Conservation (phyloP, 1,140 invertebrate genomes). For the Sycobia sp. region DNA sequence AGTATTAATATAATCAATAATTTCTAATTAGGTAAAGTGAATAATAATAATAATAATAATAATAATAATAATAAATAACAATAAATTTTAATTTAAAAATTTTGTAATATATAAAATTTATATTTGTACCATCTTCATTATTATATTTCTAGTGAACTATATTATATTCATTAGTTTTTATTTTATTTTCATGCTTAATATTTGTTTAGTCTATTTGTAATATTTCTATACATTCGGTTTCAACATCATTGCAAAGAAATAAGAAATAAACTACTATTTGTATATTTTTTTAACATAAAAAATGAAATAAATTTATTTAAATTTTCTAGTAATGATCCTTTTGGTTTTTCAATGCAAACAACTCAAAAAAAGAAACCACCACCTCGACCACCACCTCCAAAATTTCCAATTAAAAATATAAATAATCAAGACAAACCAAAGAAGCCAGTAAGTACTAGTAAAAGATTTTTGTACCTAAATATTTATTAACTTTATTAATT, state of each 20-base stretch:
- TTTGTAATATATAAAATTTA: no score
- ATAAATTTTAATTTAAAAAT: no score
- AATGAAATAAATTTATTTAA: not conserved
- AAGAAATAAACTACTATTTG: no score
- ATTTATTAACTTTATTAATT: not conserved
- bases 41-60: no score
- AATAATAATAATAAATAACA: no score
- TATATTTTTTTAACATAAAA: not conserved
- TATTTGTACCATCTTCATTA: not conserved
- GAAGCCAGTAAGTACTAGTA: conserved; percentile 49
- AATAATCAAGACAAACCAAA: conserved; percentile 49
- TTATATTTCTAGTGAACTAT: not conserved
- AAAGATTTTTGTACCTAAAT: not conserved
- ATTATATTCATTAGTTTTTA: not conserved
- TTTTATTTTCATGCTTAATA: not conserved
- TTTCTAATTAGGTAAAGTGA: no score
- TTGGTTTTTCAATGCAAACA: conserved; percentile 41
- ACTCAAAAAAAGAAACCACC: conserved; percentile 57
- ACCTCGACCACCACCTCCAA: conserved; percentile 58
- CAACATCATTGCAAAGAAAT: not conserved
- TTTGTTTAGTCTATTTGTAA: not conserved
- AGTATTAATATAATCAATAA: no score
- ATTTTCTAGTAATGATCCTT: conserved; percentile 46
- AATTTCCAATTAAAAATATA: conserved; percentile 48
- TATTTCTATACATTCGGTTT: not conserved